These are phyloP conservation scores for Parnassius orleans DNA, from an alignment of 2,888 invertebrate species.

Conservation along the genomic window DNA sequence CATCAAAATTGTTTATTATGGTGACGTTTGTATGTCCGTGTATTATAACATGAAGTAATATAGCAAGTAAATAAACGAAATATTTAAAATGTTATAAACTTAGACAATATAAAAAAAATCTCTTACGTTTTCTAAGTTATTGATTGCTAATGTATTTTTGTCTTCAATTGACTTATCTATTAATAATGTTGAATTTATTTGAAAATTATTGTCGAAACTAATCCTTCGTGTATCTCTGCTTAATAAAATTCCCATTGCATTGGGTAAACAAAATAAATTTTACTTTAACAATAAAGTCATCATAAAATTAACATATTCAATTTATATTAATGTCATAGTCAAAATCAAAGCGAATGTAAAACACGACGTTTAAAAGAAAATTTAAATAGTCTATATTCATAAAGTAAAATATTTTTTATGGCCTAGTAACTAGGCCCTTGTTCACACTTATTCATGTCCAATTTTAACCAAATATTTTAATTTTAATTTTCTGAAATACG, in stretches of 20 bases:
- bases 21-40: too few relatives aligned
- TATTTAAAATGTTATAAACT: too few relatives aligned
- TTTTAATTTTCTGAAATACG: too few relatives aligned
- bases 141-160: constrained; percentile 46
- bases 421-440: neutral
- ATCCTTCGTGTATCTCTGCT: constrained; percentile 65
- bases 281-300: neutral
- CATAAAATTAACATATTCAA: neutral
- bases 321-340: neutral
- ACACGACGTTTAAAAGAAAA: neutral
- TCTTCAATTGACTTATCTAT: constrained; percentile 55
- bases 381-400: neutral
- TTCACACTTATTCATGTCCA: too few relatives aligned
- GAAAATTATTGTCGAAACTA: constrained; percentile 67
- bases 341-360: too few relatives aligned
- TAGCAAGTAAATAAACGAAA: too few relatives aligned
- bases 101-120: neutral
- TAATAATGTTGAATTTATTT: constrained; percentile 48
- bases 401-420: neutral
- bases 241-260: constrained; percentile 54
- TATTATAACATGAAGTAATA: too few relatives aligned
- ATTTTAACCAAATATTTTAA: too few relatives aligned
- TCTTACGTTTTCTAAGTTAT: constrained; percentile 50
- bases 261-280: neutral
- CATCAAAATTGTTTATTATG: too few relatives aligned